Evolutionary conservation across 1,140 invertebrate species (phyloP), one percentile per base, ranked within the genome.

Genomic region (Drosophila repletoides): DNA sequence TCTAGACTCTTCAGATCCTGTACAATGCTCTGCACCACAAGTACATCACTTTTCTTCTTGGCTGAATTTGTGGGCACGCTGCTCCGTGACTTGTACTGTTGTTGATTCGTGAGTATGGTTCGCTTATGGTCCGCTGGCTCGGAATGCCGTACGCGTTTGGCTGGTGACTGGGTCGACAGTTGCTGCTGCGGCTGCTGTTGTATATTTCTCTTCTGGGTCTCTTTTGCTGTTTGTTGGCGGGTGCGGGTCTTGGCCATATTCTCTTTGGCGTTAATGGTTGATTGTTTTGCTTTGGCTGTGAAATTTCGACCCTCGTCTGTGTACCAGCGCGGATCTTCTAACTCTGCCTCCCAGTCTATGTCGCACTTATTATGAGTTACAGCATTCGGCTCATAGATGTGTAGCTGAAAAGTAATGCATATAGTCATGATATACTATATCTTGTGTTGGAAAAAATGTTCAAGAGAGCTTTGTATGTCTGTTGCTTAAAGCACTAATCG

Each of bases 291-390:
- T 21, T 56, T 70, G 14, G n/a, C 9, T 6, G 12, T 4, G n/a
- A 12, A 12, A 33, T 22, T 5, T 26, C 29, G 51, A 12, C n/a
- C 3, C 7, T 41, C 53, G 0, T 86, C 69, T 15, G 58, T 71
- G 29, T 88, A 88, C 86, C 86, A 88, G 12, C 87, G 81, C 9
- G 86, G 86, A 71, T 88, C 67, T 38, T 87, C 76, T 5, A 88
- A 63, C 14, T 88, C 86, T 0, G 76, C 73, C 6, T 86, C 73
- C 59, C 74, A 81, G 34, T 88, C 80, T 1, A 88, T 67, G 3
- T 28, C 3, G 5, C 19, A 26, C 3, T 34, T 31, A 2, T 6
- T 70, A 0, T 26, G 4, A 14, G 9, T 51, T 2, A 86, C 68
- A 1, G 52, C 76, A 0, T 76, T 52, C 6, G 79, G 66, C 19